Percentiles rank a stretch among this genome's conserved stretches.
Evolutionary conservation across 2,888 invertebrate genomes (phyloP).

Genomic region (Linyphia triangularis): DNA sequence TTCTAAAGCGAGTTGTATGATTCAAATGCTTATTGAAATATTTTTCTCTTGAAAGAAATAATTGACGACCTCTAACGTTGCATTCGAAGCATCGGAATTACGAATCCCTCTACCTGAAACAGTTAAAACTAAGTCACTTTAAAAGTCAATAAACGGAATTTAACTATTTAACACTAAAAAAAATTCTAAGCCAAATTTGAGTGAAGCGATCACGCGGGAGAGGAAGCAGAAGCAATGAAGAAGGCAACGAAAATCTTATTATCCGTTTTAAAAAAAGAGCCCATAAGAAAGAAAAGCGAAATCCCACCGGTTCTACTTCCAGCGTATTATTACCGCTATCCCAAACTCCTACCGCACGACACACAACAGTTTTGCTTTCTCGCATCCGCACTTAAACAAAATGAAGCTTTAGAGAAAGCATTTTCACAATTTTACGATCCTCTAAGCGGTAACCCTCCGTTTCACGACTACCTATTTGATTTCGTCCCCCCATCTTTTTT

Average conservation of each 20-base stretch:
- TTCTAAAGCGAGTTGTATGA: too few species aligned
- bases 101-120: background rate
- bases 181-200: background rate
- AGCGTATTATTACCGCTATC: conserved; percentile 53
- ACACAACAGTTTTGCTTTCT: conserved; percentile 72
- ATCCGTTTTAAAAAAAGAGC: conserved; percentile 16
- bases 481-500: conserved; percentile 34
- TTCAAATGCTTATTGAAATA: too few species aligned
- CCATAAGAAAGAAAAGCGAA: conserved; percentile 1
- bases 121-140: too few species aligned
- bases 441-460: conserved; percentile 74
- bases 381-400: conserved; percentile 70
- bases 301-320: conserved; percentile 18
- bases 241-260: conserved; percentile 8
- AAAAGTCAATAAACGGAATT: background rate
- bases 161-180: background rate
- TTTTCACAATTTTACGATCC: conserved; percentile 75
- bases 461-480: conserved; percentile 73
- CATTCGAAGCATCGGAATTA: too few species aligned
- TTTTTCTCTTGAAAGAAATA: too few species aligned
- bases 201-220: background rate
- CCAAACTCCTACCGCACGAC: conserved; percentile 56
- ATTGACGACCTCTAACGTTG: too few species aligned
- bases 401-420: conserved; percentile 75
- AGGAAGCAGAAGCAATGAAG: background rate